phyloP scores from a whole-genome alignment of 1,140 invertebrate species.

The Lutraria rhynchaena region DNA sequence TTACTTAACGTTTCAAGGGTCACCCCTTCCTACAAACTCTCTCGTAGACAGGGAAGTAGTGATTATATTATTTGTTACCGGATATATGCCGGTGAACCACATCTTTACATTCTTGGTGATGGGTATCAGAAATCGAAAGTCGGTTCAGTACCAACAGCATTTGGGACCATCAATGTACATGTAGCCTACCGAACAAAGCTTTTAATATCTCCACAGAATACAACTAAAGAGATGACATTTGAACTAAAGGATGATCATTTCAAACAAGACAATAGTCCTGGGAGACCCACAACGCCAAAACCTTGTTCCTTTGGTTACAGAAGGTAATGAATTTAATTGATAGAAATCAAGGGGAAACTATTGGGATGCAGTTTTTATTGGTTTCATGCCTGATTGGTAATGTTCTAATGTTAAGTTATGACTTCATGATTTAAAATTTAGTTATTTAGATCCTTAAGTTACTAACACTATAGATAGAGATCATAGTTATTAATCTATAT shows the following conservation, averaged over 20 bases:
- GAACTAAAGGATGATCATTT: conserved; percentile 96
- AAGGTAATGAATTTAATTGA: conserved; percentile 60
- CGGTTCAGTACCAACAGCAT: conserved; percentile 91
- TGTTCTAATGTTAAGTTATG: no score
- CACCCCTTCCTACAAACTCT: conserved; percentile 95
- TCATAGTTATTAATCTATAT: no score
- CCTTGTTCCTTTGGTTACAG: conserved; percentile 73
- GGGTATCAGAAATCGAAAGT: conserved; percentile 89
- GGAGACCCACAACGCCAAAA: conserved; percentile 69
- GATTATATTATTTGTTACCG: conserved; percentile 94
- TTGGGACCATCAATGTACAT: conserved; percentile 90
- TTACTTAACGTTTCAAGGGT: conserved; percentile 93
- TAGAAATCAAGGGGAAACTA: no score
- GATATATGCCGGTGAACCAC: conserved; percentile 93
- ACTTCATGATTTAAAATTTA: no score
- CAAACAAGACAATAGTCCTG: conserved; percentile 86
- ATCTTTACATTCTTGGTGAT: conserved; percentile 86
- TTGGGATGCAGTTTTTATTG: no score
- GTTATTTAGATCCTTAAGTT: no score
- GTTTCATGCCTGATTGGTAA: no score
- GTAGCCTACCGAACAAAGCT: conserved; percentile 94
- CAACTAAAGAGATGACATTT: conserved; percentile 86
- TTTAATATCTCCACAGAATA: conserved; percentile 92
- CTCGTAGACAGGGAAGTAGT: conserved; percentile 88
- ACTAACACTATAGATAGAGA: no score